Conservation (phyloP, 2,113 vertebrate genomes). For the Urocynchramus pylzowi region DNA sequence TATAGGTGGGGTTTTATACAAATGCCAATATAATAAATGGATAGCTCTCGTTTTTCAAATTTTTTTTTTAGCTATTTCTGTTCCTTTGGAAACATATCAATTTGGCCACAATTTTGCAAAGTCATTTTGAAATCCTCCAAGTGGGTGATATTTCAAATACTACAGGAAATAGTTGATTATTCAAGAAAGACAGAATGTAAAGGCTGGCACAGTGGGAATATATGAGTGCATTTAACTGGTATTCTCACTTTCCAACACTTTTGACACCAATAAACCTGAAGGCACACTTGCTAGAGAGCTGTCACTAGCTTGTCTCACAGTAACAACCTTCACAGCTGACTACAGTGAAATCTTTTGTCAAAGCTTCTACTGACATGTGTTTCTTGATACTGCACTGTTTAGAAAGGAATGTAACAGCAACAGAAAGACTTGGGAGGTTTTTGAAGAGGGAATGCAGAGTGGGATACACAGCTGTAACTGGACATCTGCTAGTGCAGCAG, state of each 20-base stretch:
- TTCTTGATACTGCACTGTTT: conserved; percentile 7
- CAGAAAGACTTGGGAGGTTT: background rate
- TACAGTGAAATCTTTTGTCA: conserved; percentile 26
- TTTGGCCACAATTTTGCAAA: background rate
- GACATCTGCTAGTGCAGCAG: background rate
- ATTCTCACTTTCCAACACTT: conserved; percentile 31
- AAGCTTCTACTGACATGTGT: background rate
- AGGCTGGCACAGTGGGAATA: background rate
- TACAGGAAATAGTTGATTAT: background rate
- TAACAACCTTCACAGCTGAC: conserved; percentile 30
- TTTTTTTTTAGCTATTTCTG: background rate
- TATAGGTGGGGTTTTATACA: background rate
- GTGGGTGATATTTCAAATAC: background rate
- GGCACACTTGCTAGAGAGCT: conserved; percentile 27
- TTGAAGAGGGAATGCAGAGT: background rate
- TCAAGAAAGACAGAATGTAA: background rate
- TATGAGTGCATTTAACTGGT: background rate
- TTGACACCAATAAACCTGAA: conserved; percentile 33
- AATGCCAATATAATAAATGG: background rate
- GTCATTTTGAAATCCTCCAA: background rate
- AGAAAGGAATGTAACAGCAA: conserved; percentile 25
- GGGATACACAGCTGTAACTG: background rate
- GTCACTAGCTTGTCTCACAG: conserved; percentile 55
- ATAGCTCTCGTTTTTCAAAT: background rate
- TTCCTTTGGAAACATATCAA: background rate